Base-by-base conservation (phyloP, 2,888 invertebrate species). In the Thysanoteuthis rhombus region DNA sequence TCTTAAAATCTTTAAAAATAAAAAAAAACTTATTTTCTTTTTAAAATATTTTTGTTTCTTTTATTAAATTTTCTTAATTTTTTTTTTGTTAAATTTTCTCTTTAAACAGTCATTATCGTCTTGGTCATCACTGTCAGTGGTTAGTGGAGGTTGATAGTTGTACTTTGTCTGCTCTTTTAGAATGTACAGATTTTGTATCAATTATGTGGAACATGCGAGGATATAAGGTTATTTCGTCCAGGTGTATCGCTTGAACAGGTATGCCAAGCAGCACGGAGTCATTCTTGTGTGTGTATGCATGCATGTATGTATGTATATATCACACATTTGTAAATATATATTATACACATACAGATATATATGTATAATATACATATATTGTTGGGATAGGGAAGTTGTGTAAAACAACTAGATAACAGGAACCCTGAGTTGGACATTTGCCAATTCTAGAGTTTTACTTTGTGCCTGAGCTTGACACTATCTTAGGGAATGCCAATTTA, bases 91-190 rank as follows among this genome's bases (percentile, higher is more conserved):
- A n/a, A 36, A 16, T n/a, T 92, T 92, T 92, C n/a, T n/a, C n/a
- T 92, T 92, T 92, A 45, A 92, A 40, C 42, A 40, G 92, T 92
- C 92, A 40, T 39, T 90, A 90, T 90, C 38, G 90, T 90, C 90
- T 90, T 92, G 42, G 92, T 92, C 92, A 92, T 92, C 92, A 92
- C 25, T 40, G 92, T 92, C 92, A 40, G 40, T 92, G 16, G 75
- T 75, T 36, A 75, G n/a, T n/a, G 75, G 75, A 75, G 75, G n/a
- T 75, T 75, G 75, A 75, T 75, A 12, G 75, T 75, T 75, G 75
- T 75, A 75, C n/a, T 75, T n/a, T 75, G 75, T 75, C 75, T 75
- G 75, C 12, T 75, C 75, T n/a, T 75, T 75, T n/a, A n/a, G n/a
- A n/a, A n/a, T 75, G 75, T n/a, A 75, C n/a, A n/a, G 75, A n/a